Conservation (phyloP, 2,888 invertebrate genomes). For the Agonopterix alstromeriana region DNA sequence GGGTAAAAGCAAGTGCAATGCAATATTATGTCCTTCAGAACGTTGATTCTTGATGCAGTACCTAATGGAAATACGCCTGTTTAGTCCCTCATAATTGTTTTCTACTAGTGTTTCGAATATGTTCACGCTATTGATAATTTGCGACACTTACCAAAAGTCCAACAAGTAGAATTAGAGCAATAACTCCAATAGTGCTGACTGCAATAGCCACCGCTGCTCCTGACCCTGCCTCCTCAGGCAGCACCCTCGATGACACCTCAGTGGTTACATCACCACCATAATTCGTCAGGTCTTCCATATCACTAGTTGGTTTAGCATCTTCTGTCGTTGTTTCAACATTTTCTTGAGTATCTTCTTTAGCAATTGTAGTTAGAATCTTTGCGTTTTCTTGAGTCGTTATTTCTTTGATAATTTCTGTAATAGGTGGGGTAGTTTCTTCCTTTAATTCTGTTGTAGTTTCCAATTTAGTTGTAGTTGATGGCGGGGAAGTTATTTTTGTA, state of each 20-base stretch:
- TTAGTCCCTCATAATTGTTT: too few species aligned
- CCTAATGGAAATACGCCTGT: too few species aligned
- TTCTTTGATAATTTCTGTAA: conserved; percentile 15
- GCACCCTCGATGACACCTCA: conserved; percentile 42
- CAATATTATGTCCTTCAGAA: too few species aligned
- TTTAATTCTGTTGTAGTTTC: conserved; percentile 18
- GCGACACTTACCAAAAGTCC: conserved; percentile 81
- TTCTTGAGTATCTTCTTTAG: conserved; percentile 25
- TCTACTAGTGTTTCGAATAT: not conserved
- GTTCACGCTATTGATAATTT: not conserved
- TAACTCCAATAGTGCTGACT: conserved; percentile 87
- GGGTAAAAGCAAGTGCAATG: too few species aligned
- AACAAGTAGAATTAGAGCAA: conserved; percentile 86
- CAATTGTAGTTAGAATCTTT: conserved; percentile 30
- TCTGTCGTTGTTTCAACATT: conserved; percentile 29
- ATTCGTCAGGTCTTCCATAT: conserved; percentile 41
- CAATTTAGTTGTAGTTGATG: conserved; percentile 20
- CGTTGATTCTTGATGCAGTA: too few species aligned
- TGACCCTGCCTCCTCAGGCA: conserved; percentile 65
- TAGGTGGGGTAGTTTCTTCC: conserved; percentile 10
- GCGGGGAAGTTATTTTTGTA: conserved; percentile 8
- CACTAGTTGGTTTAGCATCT: conserved; percentile 20
- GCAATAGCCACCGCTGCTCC: conserved; percentile 88
- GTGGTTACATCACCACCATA: conserved; percentile 50
- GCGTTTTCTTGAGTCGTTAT: conserved; percentile 27